phyloP scores from a whole-genome alignment of 2,113 vertebrate species.

The Dromiciops gliroides region DNA sequence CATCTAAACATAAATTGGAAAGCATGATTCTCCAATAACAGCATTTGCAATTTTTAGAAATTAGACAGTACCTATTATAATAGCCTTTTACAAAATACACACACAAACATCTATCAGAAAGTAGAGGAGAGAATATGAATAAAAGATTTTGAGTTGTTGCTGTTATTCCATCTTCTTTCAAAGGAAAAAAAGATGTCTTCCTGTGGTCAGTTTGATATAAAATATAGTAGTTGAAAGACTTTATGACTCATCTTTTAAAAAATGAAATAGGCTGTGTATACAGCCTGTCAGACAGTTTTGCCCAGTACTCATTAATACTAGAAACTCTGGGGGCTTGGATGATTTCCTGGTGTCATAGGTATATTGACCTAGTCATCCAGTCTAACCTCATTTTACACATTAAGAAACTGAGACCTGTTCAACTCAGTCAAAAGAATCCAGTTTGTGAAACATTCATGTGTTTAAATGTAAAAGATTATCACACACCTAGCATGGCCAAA shows the following conservation, averaged over 20 bases:
- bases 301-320: conserved; percentile 18
- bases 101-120: neutral
- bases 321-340: neutral
- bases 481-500: too few relatives aligned
- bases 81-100: neutral
- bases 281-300: conserved; percentile 5
- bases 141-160: conserved; percentile 32
- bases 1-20: conserved; percentile 22
- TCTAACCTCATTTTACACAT: too few relatives aligned
- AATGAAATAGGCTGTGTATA: conserved; percentile 11
- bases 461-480: neutral
- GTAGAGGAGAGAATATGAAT: neutral
- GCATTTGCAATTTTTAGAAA: conserved; percentile 36
- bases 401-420: neutral
- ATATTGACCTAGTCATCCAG: neutral
- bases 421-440: conserved; percentile 30
- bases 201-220: conserved; percentile 36
- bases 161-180: conserved; percentile 13
- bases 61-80: conserved; percentile 14
- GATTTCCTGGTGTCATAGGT: neutral
- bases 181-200: conserved; percentile 32
- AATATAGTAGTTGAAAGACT: conserved; percentile 32
- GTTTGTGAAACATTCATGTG: conserved; percentile 35
- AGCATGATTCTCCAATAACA: conserved; percentile 36
- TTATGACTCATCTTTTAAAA: neutral